phyloP scores from a whole-genome alignment of 2,888 invertebrate species.

The Ochropacha duplaris region DNA sequence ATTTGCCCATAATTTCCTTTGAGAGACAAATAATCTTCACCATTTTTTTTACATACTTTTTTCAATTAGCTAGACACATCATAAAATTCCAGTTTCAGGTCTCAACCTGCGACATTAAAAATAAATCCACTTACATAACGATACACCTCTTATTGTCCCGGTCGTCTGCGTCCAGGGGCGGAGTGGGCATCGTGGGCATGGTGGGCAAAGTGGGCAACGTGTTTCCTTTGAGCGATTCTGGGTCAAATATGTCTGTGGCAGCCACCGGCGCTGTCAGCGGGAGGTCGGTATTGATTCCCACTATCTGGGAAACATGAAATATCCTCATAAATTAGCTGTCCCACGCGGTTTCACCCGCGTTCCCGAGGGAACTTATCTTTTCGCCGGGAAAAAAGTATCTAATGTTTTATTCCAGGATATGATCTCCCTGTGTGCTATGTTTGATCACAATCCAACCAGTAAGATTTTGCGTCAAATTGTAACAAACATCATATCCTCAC shows the following conservation, averaged over 20 bases:
- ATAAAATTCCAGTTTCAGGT: background rate
- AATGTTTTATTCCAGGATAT: too few relatives aligned
- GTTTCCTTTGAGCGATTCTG: slow-evolving; percentile 56
- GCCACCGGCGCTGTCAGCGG: slow-evolving; percentile 63
- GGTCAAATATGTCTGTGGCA: slow-evolving; percentile 49
- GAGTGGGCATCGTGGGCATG: slow-evolving; percentile 27
- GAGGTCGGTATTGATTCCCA: slow-evolving; percentile 74
- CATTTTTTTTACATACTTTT: too few relatives aligned
- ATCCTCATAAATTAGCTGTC: too few relatives aligned
- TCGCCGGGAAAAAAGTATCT: too few relatives aligned
- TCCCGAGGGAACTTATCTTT: too few relatives aligned
- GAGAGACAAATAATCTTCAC: too few relatives aligned
- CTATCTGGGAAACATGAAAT: slow-evolving; percentile 53
- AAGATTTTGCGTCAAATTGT: too few relatives aligned
- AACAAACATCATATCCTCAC: too few relatives aligned
- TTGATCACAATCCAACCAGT: too few relatives aligned
- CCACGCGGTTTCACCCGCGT: too few relatives aligned
- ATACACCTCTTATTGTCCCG: slow-evolving; percentile 46
- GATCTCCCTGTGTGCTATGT: too few relatives aligned
- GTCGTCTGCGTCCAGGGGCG: slow-evolving; percentile 11
- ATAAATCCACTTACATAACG: slow-evolving; percentile 45
- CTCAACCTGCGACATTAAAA: background rate
- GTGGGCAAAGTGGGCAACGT: slow-evolving; percentile 8
- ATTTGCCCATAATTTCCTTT: too few relatives aligned
- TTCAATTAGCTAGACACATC: background rate